phyloP scores from a whole-genome alignment of 2,888 invertebrate species.

The Stegana nigrithorax region DNA sequence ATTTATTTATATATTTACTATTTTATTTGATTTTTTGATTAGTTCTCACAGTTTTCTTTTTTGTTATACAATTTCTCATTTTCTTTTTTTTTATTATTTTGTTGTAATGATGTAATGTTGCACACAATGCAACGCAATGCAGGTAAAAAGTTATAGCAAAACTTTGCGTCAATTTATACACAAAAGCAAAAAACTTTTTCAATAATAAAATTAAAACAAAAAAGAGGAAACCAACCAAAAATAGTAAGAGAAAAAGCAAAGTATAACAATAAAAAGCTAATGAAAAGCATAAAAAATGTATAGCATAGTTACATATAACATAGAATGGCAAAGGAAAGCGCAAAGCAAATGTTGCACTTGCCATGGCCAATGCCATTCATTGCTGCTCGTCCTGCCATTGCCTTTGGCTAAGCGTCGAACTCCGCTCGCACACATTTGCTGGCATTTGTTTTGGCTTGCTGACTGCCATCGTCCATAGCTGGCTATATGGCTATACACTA shows the following conservation, averaged over 20 bases:
- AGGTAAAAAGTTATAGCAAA: slow-evolving; percentile 30
- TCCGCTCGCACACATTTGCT: background rate
- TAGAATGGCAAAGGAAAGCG: no score
- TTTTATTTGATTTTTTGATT: no score
- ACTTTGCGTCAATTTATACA: slow-evolving; percentile 48
- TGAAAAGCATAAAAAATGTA: background rate
- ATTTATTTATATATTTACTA: background rate
- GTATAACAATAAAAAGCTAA: background rate
- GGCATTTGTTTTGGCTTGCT: background rate
- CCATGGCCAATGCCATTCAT: background rate
- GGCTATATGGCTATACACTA: no score
- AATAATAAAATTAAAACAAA: slow-evolving; percentile 42
- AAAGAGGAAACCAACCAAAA: background rate
- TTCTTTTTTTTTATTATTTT: background rate
- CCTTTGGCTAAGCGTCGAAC: background rate
- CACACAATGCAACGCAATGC: background rate
- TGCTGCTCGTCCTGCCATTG: background rate
- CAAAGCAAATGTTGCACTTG: no score
- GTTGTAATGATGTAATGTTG: no score
- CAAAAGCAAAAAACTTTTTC: slow-evolving; percentile 53
- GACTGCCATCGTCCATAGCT: background rate
- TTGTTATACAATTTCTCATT: no score
- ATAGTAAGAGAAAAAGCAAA: background rate
- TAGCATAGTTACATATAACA: no score
- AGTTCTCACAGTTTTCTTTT: no score